These are phyloP conservation scores for Hemichromis elongatus DNA, from an alignment of 2,113 vertebrate species.

Conservation along the genomic window DNA sequence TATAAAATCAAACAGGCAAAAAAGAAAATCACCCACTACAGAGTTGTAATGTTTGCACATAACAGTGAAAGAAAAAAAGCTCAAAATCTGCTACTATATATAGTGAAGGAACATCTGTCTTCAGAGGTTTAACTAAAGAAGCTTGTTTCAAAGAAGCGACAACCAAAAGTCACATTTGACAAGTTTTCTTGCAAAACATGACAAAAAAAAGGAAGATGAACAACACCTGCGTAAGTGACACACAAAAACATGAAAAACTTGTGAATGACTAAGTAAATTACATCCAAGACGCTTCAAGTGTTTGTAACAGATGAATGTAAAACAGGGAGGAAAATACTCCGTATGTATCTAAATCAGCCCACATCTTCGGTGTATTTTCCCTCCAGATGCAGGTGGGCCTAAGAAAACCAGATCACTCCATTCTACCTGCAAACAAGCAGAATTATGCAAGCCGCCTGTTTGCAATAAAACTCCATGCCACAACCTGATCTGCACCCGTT, in stretches of 20 bases:
- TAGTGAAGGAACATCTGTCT: neutral
- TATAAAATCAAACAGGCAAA: neutral
- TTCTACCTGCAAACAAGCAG: slow-evolving; percentile 22
- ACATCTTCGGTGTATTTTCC: neutral
- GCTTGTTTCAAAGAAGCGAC: neutral
- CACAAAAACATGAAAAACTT: neutral
- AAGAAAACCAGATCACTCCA: slow-evolving; percentile 29
- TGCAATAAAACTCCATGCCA: slow-evolving; percentile 23
- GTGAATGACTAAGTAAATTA: neutral
- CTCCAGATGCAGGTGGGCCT: slow-evolving; percentile 5
- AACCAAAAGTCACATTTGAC: neutral
- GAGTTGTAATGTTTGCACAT: neutral
- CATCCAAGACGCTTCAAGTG: neutral
- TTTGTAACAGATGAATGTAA: neutral
- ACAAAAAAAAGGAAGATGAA: neutral
- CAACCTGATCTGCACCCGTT: slow-evolving; percentile 31
- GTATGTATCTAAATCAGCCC: neutral
- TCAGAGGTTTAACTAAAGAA: neutral
- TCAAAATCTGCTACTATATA: neutral
- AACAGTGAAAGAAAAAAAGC: neutral
- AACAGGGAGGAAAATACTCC: neutral
- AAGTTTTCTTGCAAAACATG: neutral
- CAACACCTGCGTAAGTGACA: neutral
- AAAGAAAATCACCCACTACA: neutral
- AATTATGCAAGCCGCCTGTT: slow-evolving; percentile 25